Conservation (phyloP, 1,140 invertebrate genomes). For the Cylas formicarius region DNA sequence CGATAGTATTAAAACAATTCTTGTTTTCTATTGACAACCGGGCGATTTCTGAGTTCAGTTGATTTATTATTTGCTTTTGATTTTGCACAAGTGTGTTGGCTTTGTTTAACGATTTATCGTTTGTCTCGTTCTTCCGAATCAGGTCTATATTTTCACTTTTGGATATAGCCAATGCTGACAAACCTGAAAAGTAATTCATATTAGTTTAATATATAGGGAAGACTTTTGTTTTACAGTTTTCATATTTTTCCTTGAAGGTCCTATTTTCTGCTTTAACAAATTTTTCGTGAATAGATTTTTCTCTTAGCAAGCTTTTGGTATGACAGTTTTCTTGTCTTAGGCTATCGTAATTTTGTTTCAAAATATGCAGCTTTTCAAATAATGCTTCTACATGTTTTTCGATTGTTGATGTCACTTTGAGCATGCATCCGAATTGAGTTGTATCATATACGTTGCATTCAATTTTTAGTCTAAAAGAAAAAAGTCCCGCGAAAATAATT, state of each 20-base stretch:
- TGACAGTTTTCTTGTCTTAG: constrained; percentile 5
- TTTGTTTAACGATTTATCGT: no score
- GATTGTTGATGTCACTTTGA: constrained; percentile 18
- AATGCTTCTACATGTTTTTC: constrained; percentile 14
- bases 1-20: no score
- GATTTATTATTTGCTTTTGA: no score
- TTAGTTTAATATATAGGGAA: neutral
- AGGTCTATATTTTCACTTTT: no score
- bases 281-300: constrained; percentile 8
- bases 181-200: neutral
- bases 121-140: no score
- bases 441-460: constrained; percentile 18
- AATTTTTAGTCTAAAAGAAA: constrained; percentile 1
- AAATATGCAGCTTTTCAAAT: constrained; percentile 7
- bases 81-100: no score
- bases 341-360: constrained; percentile 7
- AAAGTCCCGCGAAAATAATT: no score
- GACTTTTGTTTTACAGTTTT: constrained; percentile 8
- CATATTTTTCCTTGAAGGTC: constrained; percentile 9
- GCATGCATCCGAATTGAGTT: constrained; percentile 25
- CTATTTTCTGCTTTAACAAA: constrained; percentile 16
- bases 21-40: no score
- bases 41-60: no score
- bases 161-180: no score
- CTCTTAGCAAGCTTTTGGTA: neutral